These are phyloP conservation scores for Xyrichtys novacula DNA, from an alignment of 2,797 vertebrate species.

Conservation along the genomic window DNA sequence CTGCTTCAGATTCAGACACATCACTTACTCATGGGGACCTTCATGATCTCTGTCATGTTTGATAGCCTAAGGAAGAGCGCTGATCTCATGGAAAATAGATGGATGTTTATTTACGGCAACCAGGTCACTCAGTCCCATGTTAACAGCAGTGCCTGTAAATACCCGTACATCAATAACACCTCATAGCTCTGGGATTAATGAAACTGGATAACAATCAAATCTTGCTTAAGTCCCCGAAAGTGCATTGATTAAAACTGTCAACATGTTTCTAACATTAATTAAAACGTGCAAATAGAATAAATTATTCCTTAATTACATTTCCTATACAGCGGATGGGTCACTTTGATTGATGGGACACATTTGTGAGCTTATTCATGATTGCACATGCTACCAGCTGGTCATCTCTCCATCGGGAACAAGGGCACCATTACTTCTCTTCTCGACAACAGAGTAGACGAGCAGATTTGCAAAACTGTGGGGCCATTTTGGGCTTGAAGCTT, in stretches of 20 bases:
- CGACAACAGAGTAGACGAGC: background rate
- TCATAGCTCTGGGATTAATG: constrained; percentile 11
- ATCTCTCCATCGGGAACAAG: background rate
- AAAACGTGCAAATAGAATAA: background rate
- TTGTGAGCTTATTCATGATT: background rate
- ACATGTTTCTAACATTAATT: constrained; percentile 19
- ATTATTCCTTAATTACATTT: constrained; percentile 5
- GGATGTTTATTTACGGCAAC: constrained; percentile 29
- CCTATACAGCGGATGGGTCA: background rate
- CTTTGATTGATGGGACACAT: background rate
- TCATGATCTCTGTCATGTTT: constrained; percentile 3
- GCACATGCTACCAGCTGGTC: background rate
- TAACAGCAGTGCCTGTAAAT: constrained; percentile 36
- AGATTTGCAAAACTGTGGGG: background rate
- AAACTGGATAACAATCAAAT: constrained; percentile 11
- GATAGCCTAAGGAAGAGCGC: background rate
- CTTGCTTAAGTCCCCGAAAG: background rate
- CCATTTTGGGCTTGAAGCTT: constrained; percentile 3
- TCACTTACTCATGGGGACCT: background rate
- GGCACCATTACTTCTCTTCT: background rate
- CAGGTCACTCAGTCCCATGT: constrained; percentile 13
- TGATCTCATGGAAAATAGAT: background rate
- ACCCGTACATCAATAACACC: constrained; percentile 37
- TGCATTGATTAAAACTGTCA: constrained; percentile 23
- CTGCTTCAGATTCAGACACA: background rate